phyloP scores from a whole-genome alignment of 2,797 vertebrate species.

The Hippocampus kuda region DNA sequence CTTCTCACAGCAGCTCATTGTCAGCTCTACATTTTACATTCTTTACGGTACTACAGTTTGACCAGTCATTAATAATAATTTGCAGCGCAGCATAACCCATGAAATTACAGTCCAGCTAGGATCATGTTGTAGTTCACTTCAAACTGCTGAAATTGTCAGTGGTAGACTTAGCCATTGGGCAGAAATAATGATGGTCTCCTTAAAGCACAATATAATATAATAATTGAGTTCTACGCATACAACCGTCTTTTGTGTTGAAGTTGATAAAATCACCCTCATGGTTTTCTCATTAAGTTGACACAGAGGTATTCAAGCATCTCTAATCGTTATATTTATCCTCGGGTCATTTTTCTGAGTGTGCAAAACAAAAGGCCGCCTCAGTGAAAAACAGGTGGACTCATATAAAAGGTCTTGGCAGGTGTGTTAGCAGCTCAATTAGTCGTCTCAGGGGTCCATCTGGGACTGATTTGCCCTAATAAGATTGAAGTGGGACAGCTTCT shows the following conservation, averaged over 20 bases:
- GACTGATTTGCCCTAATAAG: constrained; percentile 35
- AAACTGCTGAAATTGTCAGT: constrained; percentile 8
- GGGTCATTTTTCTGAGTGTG: constrained; percentile 5
- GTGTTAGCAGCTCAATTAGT: constrained; percentile 21
- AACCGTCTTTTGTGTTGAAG: constrained; percentile 11
- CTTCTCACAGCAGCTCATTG: constrained; percentile 53
- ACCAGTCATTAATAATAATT: constrained; percentile 22
- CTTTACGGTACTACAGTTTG: constrained; percentile 16
- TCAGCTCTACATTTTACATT: constrained; percentile 24
- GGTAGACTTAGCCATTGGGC: constrained; percentile 4
- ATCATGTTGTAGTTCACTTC: constrained; percentile 7
- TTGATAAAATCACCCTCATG: constrained; percentile 22
- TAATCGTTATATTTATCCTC: constrained; percentile 26
- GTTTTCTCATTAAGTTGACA: constrained; percentile 38
- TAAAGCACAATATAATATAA: constrained; percentile 10
- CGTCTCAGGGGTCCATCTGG: constrained; percentile 40
- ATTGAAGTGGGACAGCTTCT: constrained; percentile 33
- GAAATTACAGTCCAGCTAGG: constrained; percentile 20
- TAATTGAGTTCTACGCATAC: neutral
- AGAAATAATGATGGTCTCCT: constrained; percentile 1
- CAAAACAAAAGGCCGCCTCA: constrained; percentile 19
- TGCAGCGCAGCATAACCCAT: constrained; percentile 9
- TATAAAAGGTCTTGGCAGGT: constrained; percentile 30
- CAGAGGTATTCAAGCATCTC: constrained; percentile 20
- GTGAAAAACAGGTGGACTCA: constrained; percentile 14